Conservation (phyloP, 2,113 vertebrate species). For the Barnardius zonarius region DNA sequence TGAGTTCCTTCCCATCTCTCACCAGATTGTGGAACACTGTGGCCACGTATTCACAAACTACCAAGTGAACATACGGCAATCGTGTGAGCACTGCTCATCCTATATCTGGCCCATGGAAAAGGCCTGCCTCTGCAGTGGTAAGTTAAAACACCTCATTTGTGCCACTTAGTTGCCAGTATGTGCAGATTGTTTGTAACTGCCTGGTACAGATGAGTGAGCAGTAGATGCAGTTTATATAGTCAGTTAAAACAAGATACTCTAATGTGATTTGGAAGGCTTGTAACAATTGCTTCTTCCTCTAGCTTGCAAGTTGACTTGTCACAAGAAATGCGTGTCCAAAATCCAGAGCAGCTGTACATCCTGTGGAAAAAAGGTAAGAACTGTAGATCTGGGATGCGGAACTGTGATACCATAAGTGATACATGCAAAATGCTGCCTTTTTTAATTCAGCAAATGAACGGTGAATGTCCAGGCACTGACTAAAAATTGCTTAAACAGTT, state of each 20-base stretch:
- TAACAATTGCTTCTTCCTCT: background rate
- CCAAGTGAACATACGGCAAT: constrained; percentile 96
- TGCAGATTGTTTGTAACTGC: background rate
- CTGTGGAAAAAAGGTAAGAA: constrained; percentile 84
- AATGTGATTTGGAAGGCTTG: background rate
- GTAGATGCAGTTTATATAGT: fast-evolving
- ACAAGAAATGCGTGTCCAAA: constrained; percentile 93
- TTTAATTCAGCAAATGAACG: background rate
- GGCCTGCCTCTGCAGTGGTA: constrained; percentile 91
- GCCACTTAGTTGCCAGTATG: fast-evolving
- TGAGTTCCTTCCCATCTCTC: background rate
- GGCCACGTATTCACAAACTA: constrained; percentile 89
- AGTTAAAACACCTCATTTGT: constrained; percentile 44
- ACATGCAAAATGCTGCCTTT: background rate
- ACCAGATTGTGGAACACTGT: constrained; percentile 84
- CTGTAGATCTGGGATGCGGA: background rate
- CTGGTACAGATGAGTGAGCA: background rate
- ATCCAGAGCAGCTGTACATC: constrained; percentile 84
- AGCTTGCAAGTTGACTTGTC: constrained; percentile 97
- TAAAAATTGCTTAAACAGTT: background rate
- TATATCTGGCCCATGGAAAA: constrained; percentile 99
- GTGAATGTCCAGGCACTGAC: background rate
- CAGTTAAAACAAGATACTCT: background rate
- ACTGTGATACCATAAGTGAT: background rate
- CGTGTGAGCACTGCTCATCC: constrained; percentile 90